Base-by-base conservation (phyloP, 2,797 vertebrate genomes). In the Neoniphon sammara region DNA sequence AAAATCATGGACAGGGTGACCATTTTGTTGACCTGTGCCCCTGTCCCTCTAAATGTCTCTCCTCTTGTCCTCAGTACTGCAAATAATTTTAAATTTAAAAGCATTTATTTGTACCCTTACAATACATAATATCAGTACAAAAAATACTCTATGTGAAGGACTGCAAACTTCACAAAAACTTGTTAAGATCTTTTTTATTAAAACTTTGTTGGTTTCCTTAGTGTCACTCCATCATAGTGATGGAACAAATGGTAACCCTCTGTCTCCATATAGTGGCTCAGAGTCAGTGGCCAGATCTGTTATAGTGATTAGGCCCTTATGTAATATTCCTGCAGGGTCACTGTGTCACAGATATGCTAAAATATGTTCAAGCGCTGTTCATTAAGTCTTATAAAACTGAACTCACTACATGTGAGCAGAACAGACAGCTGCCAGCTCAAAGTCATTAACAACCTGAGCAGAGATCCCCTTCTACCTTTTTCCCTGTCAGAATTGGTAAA, bases 401-500 rank as follows among this genome's bases (percentile, higher is more conserved):
- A 88, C 66, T 80, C 66, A 31, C 67, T 84, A 30, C 75, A 86
- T 71, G 83, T 88, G 87, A 85, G 71, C 75, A 80, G 61, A 87
- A 70, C 71, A 70, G 73, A 83, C 73, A 55, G 71, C 80, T 72
- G 81, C 84, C 79, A 76, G 82, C 77, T 74, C 42, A 85, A 88
- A 85, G 90, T 93, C 83, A 89, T 70, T 74, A 82, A 82, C 55
- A 64, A 74, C 82, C 89, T 79, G 85, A 88, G 85, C 85, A 81
- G 69, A 80, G 68, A 81, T 75, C 78, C 78, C 71, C 73, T 71
- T 57, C 62, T 64, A 67, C 81, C 77, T 56, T 69, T 88, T 87
- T 86, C 81, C 85, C 77, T 89, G 89, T 93, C 89, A 81, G 85
- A 92, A 88, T 82, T 84, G 85, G 86, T 92, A 85, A 88, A 85